These are phyloP conservation scores for Ophioninae sp. DNA, from an alignment of 2,888 invertebrate genomes.

Conservation along the genomic window DNA sequence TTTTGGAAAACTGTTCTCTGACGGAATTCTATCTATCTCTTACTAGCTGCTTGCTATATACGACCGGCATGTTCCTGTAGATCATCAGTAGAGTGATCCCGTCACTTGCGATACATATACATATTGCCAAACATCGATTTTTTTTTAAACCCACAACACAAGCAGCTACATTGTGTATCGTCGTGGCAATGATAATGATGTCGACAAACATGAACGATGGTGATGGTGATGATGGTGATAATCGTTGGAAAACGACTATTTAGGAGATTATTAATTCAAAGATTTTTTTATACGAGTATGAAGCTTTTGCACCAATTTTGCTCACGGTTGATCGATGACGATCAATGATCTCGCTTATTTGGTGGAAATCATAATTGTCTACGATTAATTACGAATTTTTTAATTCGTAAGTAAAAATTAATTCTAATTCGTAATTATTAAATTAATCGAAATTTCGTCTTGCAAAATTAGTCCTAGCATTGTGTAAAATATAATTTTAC, in stretches of 20 bases:
- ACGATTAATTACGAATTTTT: too few species aligned
- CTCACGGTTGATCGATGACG: too few species aligned
- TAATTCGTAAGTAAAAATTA: too few species aligned
- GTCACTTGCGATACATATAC: constrained; percentile 60
- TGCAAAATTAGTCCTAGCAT: too few species aligned
- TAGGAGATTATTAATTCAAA: background rate
- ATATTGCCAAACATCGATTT: constrained; percentile 33
- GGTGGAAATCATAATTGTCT: too few species aligned
- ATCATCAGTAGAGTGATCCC: constrained; percentile 66
- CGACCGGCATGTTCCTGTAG: constrained; percentile 80
- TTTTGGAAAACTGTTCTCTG: constrained; percentile 36
- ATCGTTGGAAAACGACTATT: background rate
- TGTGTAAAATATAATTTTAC: too few species aligned
- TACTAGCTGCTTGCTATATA: constrained; percentile 78
- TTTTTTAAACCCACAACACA: constrained; percentile 1
- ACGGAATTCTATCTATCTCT: constrained; percentile 62
- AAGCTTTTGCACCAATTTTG: too few species aligned
- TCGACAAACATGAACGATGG: background rate
- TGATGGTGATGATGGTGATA: constrained; percentile 1
- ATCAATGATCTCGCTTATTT: too few species aligned
- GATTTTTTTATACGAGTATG: too few species aligned
- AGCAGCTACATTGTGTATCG: constrained; percentile 31
- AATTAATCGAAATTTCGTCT: too few species aligned
- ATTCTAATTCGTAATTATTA: too few species aligned
- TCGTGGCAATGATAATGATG: constrained; percentile 8